Conservation (phyloP, 2,888 invertebrate genomes). For the Agrotis ipsilon region DNA sequence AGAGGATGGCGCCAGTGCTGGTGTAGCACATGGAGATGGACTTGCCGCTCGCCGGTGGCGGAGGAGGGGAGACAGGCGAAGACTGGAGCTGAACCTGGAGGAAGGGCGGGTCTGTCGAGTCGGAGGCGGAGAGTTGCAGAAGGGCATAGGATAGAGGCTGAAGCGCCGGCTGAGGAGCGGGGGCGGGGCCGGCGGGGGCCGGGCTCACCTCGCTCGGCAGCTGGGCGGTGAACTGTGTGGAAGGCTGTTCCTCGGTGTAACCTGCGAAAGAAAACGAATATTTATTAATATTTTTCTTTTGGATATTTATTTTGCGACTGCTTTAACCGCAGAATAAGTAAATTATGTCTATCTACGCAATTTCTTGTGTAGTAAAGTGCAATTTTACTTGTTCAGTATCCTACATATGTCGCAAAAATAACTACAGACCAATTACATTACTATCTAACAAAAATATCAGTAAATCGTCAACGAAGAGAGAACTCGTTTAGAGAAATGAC, state of each 20-base stretch:
- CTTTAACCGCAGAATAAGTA: not conserved
- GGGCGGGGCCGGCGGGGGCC: constrained; percentile 85
- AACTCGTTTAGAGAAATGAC: constrained; percentile 4
- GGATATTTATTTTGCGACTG: not conserved
- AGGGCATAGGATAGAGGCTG: constrained; percentile 88
- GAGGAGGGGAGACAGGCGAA: constrained; percentile 88
- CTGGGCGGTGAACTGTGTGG: constrained; percentile 95
- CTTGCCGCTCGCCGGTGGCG: constrained; percentile 92
- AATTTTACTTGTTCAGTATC: not conserved
- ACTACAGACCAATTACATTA: not conserved
- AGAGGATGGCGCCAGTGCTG: constrained; percentile 95
- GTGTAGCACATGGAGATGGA: constrained; percentile 96
- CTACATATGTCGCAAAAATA: not conserved
- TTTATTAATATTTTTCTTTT: not conserved
- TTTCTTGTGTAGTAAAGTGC: not conserved
- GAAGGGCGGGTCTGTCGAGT: constrained; percentile 83
- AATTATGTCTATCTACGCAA: too few species aligned
- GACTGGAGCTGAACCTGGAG: constrained; percentile 88
- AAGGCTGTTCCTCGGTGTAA: constrained; percentile 95
- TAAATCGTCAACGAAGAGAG: too few species aligned
- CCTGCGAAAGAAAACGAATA: constrained; percentile 88
- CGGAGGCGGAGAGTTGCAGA: constrained; percentile 87
- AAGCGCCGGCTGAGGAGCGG: constrained; percentile 81
- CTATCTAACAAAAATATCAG: not conserved
- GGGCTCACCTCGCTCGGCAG: constrained; percentile 93